phyloP scores from a whole-genome alignment of 2,113 vertebrate genomes.

The Notarius quadriscutis region DNA sequence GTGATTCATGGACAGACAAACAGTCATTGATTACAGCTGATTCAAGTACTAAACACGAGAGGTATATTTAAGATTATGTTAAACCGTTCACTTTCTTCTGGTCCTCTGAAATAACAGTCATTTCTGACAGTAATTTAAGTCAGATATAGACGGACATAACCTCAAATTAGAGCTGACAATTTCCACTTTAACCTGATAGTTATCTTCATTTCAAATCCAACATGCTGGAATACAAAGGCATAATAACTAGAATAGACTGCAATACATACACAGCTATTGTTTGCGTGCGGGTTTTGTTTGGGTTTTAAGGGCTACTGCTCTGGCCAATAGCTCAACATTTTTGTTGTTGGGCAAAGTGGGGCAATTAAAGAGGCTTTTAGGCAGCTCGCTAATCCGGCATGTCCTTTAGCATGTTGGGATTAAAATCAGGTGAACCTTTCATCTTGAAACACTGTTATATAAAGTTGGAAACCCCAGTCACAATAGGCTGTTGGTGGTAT shows the following conservation, averaged over 20 bases:
- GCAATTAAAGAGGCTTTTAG: constrained; percentile 19
- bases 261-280: constrained; percentile 37
- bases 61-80: neutral
- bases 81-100: neutral
- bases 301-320: constrained; percentile 63
- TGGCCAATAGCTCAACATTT: constrained; percentile 24
- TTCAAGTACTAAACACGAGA: neutral
- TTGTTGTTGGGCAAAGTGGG: constrained; percentile 19
- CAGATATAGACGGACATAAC: neutral
- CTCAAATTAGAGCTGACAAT: constrained; percentile 1
- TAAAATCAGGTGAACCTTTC: constrained; percentile 62
- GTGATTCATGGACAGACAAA: neutral
- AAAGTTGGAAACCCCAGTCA: constrained; percentile 56
- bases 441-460: constrained; percentile 57
- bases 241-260: neutral
- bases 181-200: constrained; percentile 1
- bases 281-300: constrained; percentile 34
- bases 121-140: neutral
- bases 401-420: constrained; percentile 62
- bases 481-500: constrained; percentile 53
- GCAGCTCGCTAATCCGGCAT: constrained; percentile 47
- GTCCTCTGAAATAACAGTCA: constrained; percentile 6
- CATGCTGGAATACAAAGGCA: neutral
- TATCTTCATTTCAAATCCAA: constrained; percentile 1
- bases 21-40: neutral